Evolutionary conservation across 2,888 invertebrate genomes (phyloP), one percentile per base, ranked within the genome.

Genomic region (Linyphia triangularis): DNA sequence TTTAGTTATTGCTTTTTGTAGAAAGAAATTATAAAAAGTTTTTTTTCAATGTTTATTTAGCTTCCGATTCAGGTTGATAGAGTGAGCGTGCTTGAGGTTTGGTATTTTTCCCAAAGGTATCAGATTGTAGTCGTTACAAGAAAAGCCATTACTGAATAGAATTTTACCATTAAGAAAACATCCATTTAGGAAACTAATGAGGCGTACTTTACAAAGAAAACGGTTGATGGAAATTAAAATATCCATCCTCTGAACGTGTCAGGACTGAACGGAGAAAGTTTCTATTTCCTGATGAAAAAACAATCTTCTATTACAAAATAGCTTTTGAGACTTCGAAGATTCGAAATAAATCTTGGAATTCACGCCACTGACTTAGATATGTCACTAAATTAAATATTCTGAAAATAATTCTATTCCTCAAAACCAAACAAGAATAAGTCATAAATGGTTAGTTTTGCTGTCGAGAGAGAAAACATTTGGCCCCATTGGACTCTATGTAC

Each of bases 171-270:
- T 85, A 85, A 79, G 43, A 72, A 73, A 30, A 72, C 37, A 37
- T 43, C 63, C 65, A 79, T 86, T 86, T 65, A 79, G 70, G 57
- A 73, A 86, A 26, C 85, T 72, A 86, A 86, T 86, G 85, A 86
- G 57, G 9, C 65, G 79, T 79, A 73, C 72, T 79, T 86, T 33
- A 86, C 73, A 79, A 72, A 65, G 26, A 51, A 51, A 51, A 37
- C 59, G 59, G 26, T 24, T 19, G 40, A 16, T 28, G 24, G 4
- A 63, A n/a, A 67, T 33, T 70, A 78, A 70, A 77, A 78, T 30
- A 61, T 59, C 43, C 13, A 69, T 85, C 30, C 51, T 51, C 16
- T 75, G 10, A 19, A 22, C 19, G 2, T 22, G 10, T 33, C 1
- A 7, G 9, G 16, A n/a, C 22, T 0, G 19, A 28, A 22, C 22